Evolutionary conservation across 1,140 invertebrate species (phyloP).

Genomic region (Brachionus paranguensis): DNA sequence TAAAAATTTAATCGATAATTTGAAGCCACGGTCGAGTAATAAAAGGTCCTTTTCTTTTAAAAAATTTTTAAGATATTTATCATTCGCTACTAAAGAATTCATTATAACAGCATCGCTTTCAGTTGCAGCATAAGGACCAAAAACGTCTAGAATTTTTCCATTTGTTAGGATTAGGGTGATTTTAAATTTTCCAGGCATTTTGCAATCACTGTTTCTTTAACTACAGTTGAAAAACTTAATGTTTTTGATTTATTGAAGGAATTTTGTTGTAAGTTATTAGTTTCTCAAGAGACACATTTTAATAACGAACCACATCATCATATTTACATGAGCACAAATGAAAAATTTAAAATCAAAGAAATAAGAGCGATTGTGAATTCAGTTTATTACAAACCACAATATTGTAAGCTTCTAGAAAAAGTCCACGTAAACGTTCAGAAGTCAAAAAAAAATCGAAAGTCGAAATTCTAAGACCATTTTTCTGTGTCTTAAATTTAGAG

Average conservation of each 20-base stretch:
- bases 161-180: no score
- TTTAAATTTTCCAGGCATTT: neutral
- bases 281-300: neutral
- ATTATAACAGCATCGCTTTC: no score
- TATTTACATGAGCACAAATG: neutral
- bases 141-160: no score
- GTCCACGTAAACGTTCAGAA: neutral
- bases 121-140: no score
- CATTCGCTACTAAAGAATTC: no score
- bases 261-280: neutral
- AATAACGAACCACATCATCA: conserved; percentile 6
- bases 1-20: no score
- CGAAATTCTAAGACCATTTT: neutral
- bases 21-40: no score
- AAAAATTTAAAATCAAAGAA: neutral
- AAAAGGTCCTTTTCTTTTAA: no score
- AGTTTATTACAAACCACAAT: neutral
- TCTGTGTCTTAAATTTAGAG: neutral
- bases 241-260: neutral
- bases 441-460: neutral
- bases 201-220: neutral
- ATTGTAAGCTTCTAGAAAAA: neutral
- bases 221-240: neutral
- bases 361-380: neutral
- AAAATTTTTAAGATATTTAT: no score